Conservation (phyloP, 2,113 vertebrate genomes). For the Megaptera novaeangliae region DNA sequence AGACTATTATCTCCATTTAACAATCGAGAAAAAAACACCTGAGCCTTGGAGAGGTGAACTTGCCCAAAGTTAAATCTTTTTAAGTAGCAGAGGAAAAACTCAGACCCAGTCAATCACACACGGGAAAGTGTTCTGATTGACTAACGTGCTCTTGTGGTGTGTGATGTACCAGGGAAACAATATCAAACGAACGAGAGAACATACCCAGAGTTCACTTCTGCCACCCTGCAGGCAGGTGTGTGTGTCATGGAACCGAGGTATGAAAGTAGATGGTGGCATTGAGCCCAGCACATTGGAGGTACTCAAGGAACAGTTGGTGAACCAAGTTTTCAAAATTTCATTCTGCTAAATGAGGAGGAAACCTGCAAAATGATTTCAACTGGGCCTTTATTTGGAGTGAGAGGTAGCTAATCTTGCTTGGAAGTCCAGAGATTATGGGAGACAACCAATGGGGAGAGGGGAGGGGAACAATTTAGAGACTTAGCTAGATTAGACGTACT, state of each 20-base stretch:
- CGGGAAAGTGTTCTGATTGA: neutral
- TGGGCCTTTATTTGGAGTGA: neutral
- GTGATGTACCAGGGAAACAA: neutral
- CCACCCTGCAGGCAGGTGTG: neutral
- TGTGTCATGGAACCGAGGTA: neutral
- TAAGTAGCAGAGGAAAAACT: neutral
- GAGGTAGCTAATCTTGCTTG: neutral
- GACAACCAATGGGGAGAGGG: neutral
- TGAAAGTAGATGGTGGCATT: neutral
- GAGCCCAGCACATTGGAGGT: neutral
- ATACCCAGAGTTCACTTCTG: neutral
- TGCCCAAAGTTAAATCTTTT: neutral
- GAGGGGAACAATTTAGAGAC: neutral
- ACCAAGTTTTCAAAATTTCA: neutral
- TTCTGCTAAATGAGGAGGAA: neutral
- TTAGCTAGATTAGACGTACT: neutral
- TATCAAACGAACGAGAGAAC: neutral
- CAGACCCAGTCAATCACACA: neutral
- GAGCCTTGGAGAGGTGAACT: neutral
- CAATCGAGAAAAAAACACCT: neutral
- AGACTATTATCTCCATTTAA: neutral
- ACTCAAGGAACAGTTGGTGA: neutral
- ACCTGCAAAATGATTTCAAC: neutral
- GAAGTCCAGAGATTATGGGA: neutral
- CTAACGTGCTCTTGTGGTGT: neutral